Evolutionary conservation across 2,113 vertebrate species (phyloP).

Genomic region (Ammodytes marinus): DNA sequence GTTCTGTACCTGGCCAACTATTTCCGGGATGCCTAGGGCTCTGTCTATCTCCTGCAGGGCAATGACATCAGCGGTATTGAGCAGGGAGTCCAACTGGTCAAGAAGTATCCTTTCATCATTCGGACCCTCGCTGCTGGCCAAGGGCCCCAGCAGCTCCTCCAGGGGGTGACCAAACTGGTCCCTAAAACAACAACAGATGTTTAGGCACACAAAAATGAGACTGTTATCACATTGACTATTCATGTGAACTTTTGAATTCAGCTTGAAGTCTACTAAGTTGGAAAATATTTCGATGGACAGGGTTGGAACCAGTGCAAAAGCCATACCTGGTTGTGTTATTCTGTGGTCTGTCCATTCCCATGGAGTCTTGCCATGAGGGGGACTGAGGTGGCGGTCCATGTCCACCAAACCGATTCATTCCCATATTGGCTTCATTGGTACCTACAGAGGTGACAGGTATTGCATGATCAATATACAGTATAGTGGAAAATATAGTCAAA

Average conservation of each 20-base stretch:
- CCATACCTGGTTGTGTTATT: conserved; percentile 88
- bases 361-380: conserved; percentile 90
- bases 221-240: neutral
- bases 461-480: neutral
- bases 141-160: conserved; percentile 91
- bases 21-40: conserved; percentile 96
- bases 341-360: conserved; percentile 86
- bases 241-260: neutral
- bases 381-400: conserved; percentile 87
- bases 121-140: conserved; percentile 90
- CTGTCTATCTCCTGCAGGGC: conserved; percentile 96
- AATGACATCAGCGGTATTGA: conserved; percentile 94
- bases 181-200: conserved; percentile 73
- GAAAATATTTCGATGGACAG: neutral
- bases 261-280: too few relatives aligned
- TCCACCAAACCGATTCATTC: conserved; percentile 89
- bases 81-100: conserved; percentile 94
- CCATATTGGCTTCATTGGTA: conserved; percentile 88
- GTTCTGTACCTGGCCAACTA: conserved; percentile 92
- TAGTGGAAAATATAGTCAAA: neutral
- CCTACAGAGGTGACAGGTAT: conserved; percentile 72
- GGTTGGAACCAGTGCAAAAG: neutral
- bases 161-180: conserved; percentile 89
- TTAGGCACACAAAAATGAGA: neutral
- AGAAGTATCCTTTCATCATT: conserved; percentile 93